Evolutionary conservation across 35 echinoderm and acorn worm genomes (phyloP).

Genomic region (Holothuria glaberrima): DNA sequence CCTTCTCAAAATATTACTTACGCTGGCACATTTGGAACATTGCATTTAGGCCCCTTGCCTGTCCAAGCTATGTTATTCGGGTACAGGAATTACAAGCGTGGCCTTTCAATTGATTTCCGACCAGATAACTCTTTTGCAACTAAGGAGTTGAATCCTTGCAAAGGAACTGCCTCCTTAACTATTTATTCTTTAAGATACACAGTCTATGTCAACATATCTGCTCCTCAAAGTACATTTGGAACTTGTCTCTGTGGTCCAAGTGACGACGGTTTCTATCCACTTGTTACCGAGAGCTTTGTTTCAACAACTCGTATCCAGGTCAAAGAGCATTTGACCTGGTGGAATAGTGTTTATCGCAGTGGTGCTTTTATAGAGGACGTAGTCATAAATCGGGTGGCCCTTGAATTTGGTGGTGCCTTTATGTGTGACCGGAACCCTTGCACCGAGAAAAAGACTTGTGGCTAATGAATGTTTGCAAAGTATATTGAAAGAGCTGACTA

Average conservation of each 20-base stretch:
- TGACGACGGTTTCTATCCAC: constrained; percentile 61
- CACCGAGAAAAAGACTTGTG: not conserved
- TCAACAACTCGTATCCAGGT: constrained; percentile 55
- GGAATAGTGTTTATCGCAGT: constrained; percentile 6
- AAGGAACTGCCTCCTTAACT: constrained; percentile 47
- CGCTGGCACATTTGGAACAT: constrained; percentile 77
- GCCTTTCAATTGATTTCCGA: constrained; percentile 67
- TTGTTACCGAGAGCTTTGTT: constrained; percentile 71
- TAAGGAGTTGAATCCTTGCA: constrained; percentile 54
- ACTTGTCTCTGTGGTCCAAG: constrained; percentile 81
- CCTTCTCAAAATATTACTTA: constrained; percentile 34
- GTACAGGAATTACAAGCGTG: constrained; percentile 68
- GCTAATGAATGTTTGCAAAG: not conserved
- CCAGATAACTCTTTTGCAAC: constrained; percentile 61
- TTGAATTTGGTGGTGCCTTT: constrained; percentile 82
- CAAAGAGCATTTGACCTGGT: constrained; percentile 11
- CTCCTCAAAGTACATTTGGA: constrained; percentile 52
- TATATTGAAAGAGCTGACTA: no score
- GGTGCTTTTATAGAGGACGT: constrained; percentile 40
- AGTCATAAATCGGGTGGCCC: constrained; percentile 41
- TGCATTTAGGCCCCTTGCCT: not conserved
- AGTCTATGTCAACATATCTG: constrained; percentile 40
- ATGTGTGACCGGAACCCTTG: constrained; percentile 77
- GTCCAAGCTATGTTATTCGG: constrained; percentile 78
- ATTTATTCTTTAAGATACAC: constrained; percentile 47